Conservation (phyloP, 2,888 invertebrate genomes). For the Callimorpha dominula region DNA sequence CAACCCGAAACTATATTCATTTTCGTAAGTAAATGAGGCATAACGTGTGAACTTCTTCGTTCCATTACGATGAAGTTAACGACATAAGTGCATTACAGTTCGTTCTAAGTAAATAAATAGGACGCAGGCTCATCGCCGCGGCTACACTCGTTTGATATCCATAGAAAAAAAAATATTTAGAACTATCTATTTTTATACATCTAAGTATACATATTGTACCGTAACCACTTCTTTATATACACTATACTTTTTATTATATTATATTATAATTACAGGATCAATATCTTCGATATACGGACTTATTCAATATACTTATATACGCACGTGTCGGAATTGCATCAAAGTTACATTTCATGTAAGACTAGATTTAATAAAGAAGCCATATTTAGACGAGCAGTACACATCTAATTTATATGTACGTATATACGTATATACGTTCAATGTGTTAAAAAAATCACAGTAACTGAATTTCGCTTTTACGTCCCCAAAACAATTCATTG, state of each 20-base stretch:
- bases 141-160: not conserved
- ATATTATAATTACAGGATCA: no score
- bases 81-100: slow-evolving; percentile 35
- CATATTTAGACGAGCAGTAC: no score
- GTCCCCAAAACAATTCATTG: slow-evolving; percentile 16
- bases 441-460: slow-evolving; percentile 8
- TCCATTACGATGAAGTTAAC: slow-evolving; percentile 54
- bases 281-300: no score
- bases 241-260: no score
- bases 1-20: slow-evolving; percentile 51
- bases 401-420: not conserved
- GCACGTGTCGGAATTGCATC: no score
- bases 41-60: slow-evolving; percentile 57
- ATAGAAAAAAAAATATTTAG: not conserved
- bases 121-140: not conserved
- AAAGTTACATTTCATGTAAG: no score
- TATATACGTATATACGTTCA: not conserved
- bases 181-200: no score
- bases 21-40: slow-evolving; percentile 65
- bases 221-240: no score
- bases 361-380: no score
- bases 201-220: no score
- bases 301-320: no score
- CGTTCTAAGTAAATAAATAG: not conserved
- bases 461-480: slow-evolving; percentile 14